phyloP scores from a whole-genome alignment of 2,113 vertebrate species.

The Corydoras sp. region DNA sequence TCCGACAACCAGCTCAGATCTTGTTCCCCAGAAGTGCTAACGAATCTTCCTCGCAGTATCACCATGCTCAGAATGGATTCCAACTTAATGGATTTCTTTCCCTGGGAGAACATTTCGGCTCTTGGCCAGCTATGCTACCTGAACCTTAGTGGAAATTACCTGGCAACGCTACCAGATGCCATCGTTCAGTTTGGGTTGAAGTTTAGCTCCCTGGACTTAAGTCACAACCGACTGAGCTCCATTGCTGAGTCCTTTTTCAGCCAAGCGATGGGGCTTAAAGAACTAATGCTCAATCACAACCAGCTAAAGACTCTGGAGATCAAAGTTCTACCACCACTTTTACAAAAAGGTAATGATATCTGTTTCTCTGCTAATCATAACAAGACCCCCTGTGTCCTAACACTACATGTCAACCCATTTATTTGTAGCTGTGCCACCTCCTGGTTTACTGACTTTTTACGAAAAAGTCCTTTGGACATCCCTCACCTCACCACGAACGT shows the following conservation, averaged over 20 bases:
- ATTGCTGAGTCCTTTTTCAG: conserved; percentile 68
- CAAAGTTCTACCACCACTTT: conserved; percentile 50
- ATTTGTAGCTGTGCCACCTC: conserved; percentile 70
- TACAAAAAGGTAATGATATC: conserved; percentile 41
- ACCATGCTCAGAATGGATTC: conserved; percentile 52
- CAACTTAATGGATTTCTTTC: conserved; percentile 62
- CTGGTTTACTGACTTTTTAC: conserved; percentile 70
- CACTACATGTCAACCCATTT: conserved; percentile 70
- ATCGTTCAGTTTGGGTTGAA: conserved; percentile 46
- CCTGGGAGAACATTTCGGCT: conserved; percentile 61
- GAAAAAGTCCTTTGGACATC: conserved; percentile 52
- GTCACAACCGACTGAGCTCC: conserved; percentile 60
- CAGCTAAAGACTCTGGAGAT: conserved; percentile 57
- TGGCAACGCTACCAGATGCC: conserved; percentile 44
- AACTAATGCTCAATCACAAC: conserved; percentile 63
- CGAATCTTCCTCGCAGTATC: conserved; percentile 58
- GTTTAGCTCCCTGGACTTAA: conserved; percentile 67
- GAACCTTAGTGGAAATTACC: conserved; percentile 63
- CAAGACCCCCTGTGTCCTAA: conserved; percentile 45
- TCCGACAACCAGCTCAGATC: conserved; percentile 61
- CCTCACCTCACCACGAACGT: conserved; percentile 63
- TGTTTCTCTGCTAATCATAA: background rate
- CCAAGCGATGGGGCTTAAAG: conserved; percentile 30
- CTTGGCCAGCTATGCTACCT: conserved; percentile 59
- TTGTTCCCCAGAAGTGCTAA: conserved; percentile 49